These are phyloP conservation scores for Hoplias malabaricus DNA, from an alignment of 2,113 vertebrate genomes.

Conservation along the genomic window DNA sequence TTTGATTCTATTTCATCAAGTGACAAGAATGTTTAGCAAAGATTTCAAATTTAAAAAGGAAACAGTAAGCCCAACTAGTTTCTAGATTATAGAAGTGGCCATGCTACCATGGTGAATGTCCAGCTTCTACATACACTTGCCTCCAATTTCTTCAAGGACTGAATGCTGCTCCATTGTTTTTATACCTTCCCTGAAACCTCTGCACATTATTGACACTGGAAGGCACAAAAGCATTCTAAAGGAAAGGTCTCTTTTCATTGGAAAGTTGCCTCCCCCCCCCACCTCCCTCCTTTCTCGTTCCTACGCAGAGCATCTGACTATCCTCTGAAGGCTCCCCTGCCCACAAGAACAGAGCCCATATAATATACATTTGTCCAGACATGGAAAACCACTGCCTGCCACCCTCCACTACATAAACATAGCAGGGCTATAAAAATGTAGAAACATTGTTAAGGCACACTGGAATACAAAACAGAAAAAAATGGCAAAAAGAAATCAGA, in stretches of 20 bases:
- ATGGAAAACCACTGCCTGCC: not conserved
- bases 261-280: constrained; percentile 52
- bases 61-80: constrained; percentile 7
- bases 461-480: constrained; percentile 33
- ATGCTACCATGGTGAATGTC: constrained; percentile 13
- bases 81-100: constrained; percentile 17
- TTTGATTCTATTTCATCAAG: constrained; percentile 19
- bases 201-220: constrained; percentile 53
- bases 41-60: constrained; percentile 53
- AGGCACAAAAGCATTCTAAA: constrained; percentile 38
- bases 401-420: constrained; percentile 14
- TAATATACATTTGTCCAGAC: not conserved
- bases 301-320: constrained; percentile 25
- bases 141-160: constrained; percentile 9
- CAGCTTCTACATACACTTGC: constrained; percentile 18
- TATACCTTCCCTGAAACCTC: constrained; percentile 47
- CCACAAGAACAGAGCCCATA: constrained; percentile 30
- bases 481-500: constrained; percentile 48
- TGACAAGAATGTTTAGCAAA: constrained; percentile 20
- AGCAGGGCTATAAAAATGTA: not conserved
- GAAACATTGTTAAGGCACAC: not conserved
- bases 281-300: constrained; percentile 35
- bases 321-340: constrained; percentile 22
- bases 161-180: constrained; percentile 45
- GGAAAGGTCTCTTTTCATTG: constrained; percentile 43